Evolutionary conservation across 1,140 invertebrate species (phyloP).

Genomic region (Callitettix versicolor): DNA sequence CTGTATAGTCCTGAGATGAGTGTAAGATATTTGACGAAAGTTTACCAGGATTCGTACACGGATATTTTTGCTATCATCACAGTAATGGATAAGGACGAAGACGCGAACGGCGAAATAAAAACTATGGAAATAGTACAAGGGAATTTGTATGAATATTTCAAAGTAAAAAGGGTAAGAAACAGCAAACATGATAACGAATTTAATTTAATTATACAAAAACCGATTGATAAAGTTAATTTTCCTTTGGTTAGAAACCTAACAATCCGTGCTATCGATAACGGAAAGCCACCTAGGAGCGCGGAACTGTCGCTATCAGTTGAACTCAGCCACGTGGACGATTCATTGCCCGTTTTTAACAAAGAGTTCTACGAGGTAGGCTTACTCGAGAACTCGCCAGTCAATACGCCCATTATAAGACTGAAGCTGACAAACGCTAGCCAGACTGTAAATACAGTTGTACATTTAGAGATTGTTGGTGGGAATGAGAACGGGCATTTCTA

Average conservation of each 20-base stretch:
- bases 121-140: slow-evolving; percentile 74
- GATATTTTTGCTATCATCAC: slow-evolving; percentile 82
- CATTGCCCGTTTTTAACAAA: slow-evolving; percentile 74
- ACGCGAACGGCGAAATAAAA: slow-evolving; percentile 69
- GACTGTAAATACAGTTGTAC: slow-evolving; percentile 68
- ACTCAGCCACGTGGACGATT: slow-evolving; percentile 68
- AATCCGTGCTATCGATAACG: slow-evolving; percentile 69
- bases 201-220: slow-evolving; percentile 60
- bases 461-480: slow-evolving; percentile 79
- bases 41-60: slow-evolving; percentile 69
- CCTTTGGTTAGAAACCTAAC: slow-evolving; percentile 76
- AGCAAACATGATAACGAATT: slow-evolving; percentile 40
- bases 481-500: slow-evolving; percentile 80
- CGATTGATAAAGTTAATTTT: slow-evolving; percentile 61
- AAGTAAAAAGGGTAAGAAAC: slow-evolving; percentile 45
- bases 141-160: slow-evolving; percentile 75
- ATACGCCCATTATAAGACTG: slow-evolving; percentile 76
- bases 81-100: slow-evolving; percentile 70
- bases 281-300: slow-evolving; percentile 59
- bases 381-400: slow-evolving; percentile 74
- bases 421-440: slow-evolving; percentile 74
- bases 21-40: slow-evolving; percentile 61
- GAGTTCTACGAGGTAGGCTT: slow-evolving; percentile 78
- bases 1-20: slow-evolving; percentile 71
- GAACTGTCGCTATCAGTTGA: slow-evolving; percentile 67